Conservation (phyloP, 2,797 vertebrate species). For the Coccyzus lansbergi region DNA sequence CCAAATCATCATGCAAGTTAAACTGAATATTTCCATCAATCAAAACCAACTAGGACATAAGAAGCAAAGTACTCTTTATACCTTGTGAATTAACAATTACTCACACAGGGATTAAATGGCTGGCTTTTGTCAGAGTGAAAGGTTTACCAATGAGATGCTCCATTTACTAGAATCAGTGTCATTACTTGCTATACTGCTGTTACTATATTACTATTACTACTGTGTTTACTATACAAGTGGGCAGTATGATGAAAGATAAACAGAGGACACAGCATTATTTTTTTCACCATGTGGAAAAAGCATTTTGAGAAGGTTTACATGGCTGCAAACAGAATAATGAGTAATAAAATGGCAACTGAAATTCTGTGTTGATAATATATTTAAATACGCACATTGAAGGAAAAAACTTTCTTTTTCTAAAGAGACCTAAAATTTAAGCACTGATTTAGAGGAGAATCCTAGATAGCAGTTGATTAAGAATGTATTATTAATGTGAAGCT, state of each 20-base stretch:
- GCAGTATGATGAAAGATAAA: background rate
- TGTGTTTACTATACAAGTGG: background rate
- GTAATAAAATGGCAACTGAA: background rate
- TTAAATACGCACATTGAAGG: background rate
- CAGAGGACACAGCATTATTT: background rate
- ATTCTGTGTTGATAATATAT: background rate
- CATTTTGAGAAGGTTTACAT: background rate
- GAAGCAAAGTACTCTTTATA: background rate
- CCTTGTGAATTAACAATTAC: background rate
- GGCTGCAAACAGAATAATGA: background rate
- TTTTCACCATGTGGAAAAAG: background rate
- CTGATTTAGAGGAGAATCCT: background rate
- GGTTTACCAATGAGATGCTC: background rate
- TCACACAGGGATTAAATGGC: background rate
- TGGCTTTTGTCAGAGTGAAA: slow-evolving; percentile 1
- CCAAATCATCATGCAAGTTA: background rate
- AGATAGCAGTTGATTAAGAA: background rate
- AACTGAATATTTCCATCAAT: background rate
- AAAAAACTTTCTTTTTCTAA: fast-evolving
- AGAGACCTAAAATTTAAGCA: background rate
- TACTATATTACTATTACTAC: background rate
- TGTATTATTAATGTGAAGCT: background rate
- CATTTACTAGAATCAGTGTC: background rate
- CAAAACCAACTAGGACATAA: background rate
- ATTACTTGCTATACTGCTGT: background rate